A percentile compares a stretch with the other conserved stretches of the same genome.
phyloP scores from a whole-genome alignment of 2,113 vertebrate genomes.

The Melanerpes aurifrons region DNA sequence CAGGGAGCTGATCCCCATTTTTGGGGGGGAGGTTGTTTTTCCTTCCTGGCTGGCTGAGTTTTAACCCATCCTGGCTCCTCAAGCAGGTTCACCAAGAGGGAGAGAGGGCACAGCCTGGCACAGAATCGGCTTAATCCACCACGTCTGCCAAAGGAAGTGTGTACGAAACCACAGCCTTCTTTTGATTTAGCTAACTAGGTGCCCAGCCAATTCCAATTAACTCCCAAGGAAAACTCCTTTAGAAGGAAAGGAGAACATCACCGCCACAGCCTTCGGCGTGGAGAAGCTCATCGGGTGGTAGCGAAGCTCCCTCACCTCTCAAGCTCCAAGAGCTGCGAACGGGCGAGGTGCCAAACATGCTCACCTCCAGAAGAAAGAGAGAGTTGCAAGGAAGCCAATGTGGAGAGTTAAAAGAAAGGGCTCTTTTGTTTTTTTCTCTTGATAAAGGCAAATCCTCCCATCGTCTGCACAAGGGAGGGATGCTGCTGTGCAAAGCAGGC shows the following conservation, averaged over 20 bases:
- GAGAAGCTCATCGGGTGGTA: rapidly evolving
- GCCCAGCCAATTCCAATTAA: conserved; percentile 49
- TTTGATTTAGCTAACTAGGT: conserved; percentile 51
- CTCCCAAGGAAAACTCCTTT: conserved; percentile 28
- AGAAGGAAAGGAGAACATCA: conserved; percentile 1
- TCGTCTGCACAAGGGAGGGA: background rate
- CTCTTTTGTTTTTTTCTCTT: background rate
- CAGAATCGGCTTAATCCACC: conserved; percentile 24
- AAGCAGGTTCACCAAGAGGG: background rate
- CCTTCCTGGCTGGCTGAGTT: background rate
- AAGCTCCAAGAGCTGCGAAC: background rate
- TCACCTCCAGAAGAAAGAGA: background rate
- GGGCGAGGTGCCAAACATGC: rapidly evolving
- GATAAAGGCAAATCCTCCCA: background rate
- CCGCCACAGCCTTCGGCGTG: background rate
- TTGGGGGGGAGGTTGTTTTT: too few species aligned
- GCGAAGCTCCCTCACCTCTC: background rate
- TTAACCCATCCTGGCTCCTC: background rate
- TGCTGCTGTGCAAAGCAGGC: background rate
- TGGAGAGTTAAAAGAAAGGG: background rate
- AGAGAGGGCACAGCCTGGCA: conserved; percentile 51
- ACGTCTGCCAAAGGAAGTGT: conserved; percentile 18
- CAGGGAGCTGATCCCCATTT: background rate
- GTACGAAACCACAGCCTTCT: conserved; percentile 16
- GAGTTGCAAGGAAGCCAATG: background rate